Conservation (phyloP, 2,888 invertebrate genomes). For the Clostera curtula region DNA sequence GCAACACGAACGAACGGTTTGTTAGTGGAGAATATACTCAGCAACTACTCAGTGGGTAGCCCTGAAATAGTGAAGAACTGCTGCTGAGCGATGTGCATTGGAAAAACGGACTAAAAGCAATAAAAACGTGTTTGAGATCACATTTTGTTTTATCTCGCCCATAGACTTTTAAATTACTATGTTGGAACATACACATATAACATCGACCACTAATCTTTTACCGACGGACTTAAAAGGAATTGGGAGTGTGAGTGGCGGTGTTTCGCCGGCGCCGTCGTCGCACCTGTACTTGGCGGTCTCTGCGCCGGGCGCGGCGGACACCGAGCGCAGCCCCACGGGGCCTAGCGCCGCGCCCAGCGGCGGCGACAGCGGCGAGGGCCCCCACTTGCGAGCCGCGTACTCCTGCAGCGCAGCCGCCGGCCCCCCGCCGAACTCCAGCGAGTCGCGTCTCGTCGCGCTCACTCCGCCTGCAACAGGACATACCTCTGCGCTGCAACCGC, state of each 20-base stretch:
- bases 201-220: neutral
- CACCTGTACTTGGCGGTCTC: slow-evolving; percentile 86
- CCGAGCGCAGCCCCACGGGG: slow-evolving; percentile 77
- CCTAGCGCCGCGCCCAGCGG: slow-evolving; percentile 81
- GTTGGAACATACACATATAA: too few relatives aligned
- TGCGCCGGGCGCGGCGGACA: slow-evolving; percentile 88
- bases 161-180: too few relatives aligned
- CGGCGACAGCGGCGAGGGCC: slow-evolving; percentile 79
- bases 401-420: slow-evolving; percentile 62
- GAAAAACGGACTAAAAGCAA: too few relatives aligned
- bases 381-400: slow-evolving; percentile 74
- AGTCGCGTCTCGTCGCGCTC: slow-evolving; percentile 67
- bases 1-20: too few relatives aligned
- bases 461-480: slow-evolving; percentile 59
- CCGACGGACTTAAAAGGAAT: too few relatives aligned
- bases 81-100: too few relatives aligned
- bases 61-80: too few relatives aligned
- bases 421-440: slow-evolving; percentile 73
- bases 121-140: too few relatives aligned
- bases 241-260: neutral
- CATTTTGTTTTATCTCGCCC: too few relatives aligned
- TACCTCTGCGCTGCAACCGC: slow-evolving; percentile 38
- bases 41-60: too few relatives aligned
- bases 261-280: slow-evolving; percentile 11
- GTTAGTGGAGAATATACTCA: too few relatives aligned